Evolutionary conservation across 2,797 vertebrate species (phyloP).

Genomic region (Thalassophryne amazonica): DNA sequence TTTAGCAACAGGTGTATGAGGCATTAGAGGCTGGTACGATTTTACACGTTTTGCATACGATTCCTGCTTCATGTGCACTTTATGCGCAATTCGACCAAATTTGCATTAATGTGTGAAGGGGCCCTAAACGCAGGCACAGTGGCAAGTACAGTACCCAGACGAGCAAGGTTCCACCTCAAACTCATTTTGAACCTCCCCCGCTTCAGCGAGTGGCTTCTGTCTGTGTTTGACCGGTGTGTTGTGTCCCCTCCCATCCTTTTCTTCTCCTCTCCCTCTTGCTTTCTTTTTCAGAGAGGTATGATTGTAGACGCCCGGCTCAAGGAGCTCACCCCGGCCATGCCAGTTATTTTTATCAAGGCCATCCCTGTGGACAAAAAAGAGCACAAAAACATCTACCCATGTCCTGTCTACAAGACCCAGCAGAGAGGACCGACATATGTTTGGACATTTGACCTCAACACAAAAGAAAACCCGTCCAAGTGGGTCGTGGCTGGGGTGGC

Average conservation of each 20-base stretch:
- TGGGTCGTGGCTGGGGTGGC: conserved; percentile 94
- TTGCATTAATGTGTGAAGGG: no score
- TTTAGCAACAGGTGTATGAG: no score
- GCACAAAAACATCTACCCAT: conserved; percentile 77
- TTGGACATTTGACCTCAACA: conserved; percentile 94
- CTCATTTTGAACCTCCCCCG: conserved; percentile 12
- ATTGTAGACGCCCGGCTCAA: conserved; percentile 86
- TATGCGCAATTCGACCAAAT: no score
- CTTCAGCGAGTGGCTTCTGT: conserved; percentile 21
- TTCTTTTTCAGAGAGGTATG: conserved; percentile 75
- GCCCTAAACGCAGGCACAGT: conserved; percentile 9
- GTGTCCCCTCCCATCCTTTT: background rate
- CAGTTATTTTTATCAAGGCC: conserved; percentile 89
- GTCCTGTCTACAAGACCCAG: conserved; percentile 90
- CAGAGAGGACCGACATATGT: conserved; percentile 90
- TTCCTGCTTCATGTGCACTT: no score
- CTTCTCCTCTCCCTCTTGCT: background rate
- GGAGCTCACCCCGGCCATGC: conserved; percentile 87
- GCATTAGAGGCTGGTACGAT: no score
- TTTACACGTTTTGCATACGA: no score
- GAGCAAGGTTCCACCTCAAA: conserved; percentile 7
- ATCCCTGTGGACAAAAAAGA: conserved; percentile 88
- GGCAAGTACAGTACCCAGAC: background rate
- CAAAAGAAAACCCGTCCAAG: conserved; percentile 88
- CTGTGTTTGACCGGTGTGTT: conserved; percentile 12